Evolutionary conservation across 1,140 invertebrate species (phyloP).

Genomic region (Penaeus vannamei): DNA sequence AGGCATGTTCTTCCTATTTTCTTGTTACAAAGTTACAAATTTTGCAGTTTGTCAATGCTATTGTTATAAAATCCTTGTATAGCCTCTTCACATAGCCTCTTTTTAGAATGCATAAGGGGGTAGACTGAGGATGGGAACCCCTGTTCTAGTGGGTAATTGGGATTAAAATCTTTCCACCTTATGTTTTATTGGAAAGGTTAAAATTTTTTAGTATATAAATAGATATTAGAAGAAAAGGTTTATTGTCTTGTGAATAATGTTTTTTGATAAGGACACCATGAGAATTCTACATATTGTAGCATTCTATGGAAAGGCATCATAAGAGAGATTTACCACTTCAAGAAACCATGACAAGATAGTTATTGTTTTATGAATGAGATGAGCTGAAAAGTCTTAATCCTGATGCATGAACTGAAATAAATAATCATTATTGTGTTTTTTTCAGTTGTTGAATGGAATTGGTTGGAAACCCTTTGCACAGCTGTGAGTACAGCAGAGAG

Average conservation of each 20-base stretch:
- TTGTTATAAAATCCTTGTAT: not conserved
- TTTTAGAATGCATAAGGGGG: no score
- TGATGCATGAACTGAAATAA: no score
- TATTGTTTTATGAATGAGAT: no score
- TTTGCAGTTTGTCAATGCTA: not conserved
- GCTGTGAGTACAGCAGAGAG: conserved; percentile 76
- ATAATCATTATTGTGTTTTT: not conserved
- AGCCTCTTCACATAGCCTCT: no score
- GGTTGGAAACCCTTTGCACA: conserved; percentile 76
- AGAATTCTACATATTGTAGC: not conserved
- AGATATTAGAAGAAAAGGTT: no score
- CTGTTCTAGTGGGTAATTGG: no score
- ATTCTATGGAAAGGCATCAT: not conserved
- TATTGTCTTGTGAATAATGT: not conserved
- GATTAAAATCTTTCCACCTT: no score
- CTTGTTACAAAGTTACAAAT: not conserved
- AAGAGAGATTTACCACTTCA: not conserved
- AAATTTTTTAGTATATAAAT: no score
- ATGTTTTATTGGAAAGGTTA: no score
- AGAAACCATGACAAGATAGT: no score
- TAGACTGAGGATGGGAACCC: no score
- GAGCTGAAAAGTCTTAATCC: no score
- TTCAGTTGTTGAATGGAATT: conserved; percentile 76
- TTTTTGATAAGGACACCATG: not conserved
- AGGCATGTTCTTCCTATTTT: not conserved